Evolutionary conservation across 2,113 vertebrate genomes (phyloP).

Genomic region (Orcinus orca): DNA sequence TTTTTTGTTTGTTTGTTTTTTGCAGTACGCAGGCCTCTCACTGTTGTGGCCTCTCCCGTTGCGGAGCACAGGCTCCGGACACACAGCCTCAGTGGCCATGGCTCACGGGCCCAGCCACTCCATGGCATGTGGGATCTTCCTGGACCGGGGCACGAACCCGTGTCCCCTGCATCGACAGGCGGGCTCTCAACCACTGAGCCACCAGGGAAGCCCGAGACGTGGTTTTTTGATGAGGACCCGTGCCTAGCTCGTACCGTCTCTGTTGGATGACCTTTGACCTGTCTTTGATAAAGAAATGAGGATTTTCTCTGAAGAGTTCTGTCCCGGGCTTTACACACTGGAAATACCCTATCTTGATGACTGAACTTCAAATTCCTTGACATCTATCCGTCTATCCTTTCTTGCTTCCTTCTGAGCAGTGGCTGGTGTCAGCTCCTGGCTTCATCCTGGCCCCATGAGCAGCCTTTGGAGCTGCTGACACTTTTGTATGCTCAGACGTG

Average conservation of each 20-base stretch:
- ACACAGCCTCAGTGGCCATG: too few relatives aligned
- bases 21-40: too few relatives aligned
- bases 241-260: neutral
- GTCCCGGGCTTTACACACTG: neutral
- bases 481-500: neutral
- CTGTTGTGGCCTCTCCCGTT: too few relatives aligned
- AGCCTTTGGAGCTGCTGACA: neutral
- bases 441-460: neutral
- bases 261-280: neutral
- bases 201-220: too few relatives aligned
- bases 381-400: neutral
- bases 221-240: neutral
- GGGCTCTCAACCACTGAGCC: too few relatives aligned
- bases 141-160: too few relatives aligned
- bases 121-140: too few relatives aligned
- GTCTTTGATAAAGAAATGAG: neutral
- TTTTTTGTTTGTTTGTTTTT: too few relatives aligned
- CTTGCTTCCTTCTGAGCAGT: neutral
- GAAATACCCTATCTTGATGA: neutral
- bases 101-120: too few relatives aligned
- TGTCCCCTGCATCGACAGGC: too few relatives aligned
- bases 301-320: neutral
- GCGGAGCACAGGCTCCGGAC: too few relatives aligned
- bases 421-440: neutral
- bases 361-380: neutral